These are phyloP conservation scores for Ranitomeya imitator DNA, from an alignment of 2,113 vertebrate species.

Conservation along the genomic window DNA sequence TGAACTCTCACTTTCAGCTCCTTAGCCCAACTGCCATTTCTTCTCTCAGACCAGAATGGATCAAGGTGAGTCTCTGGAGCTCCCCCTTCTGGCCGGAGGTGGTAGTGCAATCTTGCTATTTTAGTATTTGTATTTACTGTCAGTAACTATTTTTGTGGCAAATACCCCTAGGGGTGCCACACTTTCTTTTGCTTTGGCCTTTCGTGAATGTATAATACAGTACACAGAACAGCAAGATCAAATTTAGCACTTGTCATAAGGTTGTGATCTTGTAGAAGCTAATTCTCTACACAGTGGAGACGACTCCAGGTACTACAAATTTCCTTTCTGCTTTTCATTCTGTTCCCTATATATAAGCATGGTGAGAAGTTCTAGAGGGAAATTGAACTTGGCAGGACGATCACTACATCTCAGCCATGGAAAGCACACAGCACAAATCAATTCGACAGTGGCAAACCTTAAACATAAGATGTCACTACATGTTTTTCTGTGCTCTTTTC, in stretches of 20 bases:
- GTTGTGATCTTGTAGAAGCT: not conserved
- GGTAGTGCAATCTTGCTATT: too few species aligned
- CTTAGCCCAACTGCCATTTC: too few species aligned
- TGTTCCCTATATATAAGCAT: conserved; percentile 3
- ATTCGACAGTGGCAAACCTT: not conserved
- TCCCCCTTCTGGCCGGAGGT: too few species aligned
- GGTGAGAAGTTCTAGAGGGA: conserved; percentile 8
- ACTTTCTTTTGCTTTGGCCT: not conserved
- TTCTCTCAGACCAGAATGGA: too few species aligned
- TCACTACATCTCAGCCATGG: not conserved
- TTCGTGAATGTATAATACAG: not conserved
- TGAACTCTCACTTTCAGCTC: too few species aligned
- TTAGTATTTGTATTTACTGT: too few species aligned
- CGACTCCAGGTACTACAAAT: not conserved
- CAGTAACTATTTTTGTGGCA: too few species aligned
- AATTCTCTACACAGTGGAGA: conserved; percentile 7
- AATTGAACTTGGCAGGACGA: conserved; percentile 25
- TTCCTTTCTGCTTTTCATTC: not conserved
- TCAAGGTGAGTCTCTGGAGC: too few species aligned
- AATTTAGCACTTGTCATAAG: conserved; percentile 13
- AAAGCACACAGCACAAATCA: conserved; percentile 29
- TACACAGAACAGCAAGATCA: not conserved
- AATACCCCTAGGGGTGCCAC: too few species aligned
- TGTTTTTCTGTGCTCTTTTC: conserved; percentile 2
- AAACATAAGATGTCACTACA: conserved; percentile 5